Percentiles rank a stretch among this genome's conserved stretches.
Conservation (phyloP, 1,140 invertebrate genomes). For the Leptinotarsa lineolata region DNA sequence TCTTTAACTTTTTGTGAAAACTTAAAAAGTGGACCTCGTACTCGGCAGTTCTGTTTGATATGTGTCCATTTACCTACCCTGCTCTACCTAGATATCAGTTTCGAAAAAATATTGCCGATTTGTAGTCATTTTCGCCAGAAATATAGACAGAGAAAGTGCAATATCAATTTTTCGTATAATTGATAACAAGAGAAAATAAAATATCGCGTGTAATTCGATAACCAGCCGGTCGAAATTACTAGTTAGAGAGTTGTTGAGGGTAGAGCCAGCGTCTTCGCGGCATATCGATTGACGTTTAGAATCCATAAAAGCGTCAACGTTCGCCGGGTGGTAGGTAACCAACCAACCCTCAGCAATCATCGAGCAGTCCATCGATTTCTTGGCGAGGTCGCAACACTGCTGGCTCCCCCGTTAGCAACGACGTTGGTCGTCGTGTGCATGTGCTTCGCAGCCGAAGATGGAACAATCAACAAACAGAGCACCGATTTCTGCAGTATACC, state of each 20-base stretch:
- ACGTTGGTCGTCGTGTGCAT: slow-evolving; percentile 4
- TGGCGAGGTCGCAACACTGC: slow-evolving; percentile 1
- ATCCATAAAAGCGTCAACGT: slow-evolving; percentile 15
- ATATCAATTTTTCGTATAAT: too few relatives aligned
- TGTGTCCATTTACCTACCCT: too few relatives aligned
- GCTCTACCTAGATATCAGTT: too few relatives aligned
- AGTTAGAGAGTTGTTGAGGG: slow-evolving; percentile 1
- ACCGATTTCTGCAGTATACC: slow-evolving; percentile 28
- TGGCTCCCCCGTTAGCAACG: slow-evolving; percentile 12
- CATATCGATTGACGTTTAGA: slow-evolving; percentile 9
- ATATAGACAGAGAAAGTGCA: too few relatives aligned
- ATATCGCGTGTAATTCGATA: background rate
- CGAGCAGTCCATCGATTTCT: slow-evolving; percentile 22
- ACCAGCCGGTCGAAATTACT: background rate
- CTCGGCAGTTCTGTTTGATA: too few relatives aligned
- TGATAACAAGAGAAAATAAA: background rate
- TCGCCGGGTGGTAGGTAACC: slow-evolving; percentile 9
- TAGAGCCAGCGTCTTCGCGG: slow-evolving; percentile 12
- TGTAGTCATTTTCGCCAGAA: too few relatives aligned
- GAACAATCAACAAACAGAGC: slow-evolving; percentile 16
- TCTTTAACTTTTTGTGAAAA: too few relatives aligned
- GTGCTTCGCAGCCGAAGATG: slow-evolving; percentile 21
- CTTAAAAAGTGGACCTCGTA: too few relatives aligned
- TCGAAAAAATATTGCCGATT: too few relatives aligned
- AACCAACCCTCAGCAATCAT: background rate